These are phyloP conservation scores for Trissolcus brochymenae DNA, from an alignment of 2,888 invertebrate genomes.

Conservation along the genomic window DNA sequence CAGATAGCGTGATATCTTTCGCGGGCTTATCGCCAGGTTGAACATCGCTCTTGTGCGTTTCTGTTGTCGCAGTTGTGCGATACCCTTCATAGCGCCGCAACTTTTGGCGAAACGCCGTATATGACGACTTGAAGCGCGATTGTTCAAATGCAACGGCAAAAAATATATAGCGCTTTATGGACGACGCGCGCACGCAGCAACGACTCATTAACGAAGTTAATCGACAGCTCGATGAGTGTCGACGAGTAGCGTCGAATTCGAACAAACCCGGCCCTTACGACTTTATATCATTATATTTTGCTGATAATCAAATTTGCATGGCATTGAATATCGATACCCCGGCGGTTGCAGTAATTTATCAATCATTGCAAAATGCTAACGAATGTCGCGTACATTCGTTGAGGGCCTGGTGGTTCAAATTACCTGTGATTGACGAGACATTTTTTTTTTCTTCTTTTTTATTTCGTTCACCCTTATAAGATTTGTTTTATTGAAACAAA, in stretches of 20 bases:
- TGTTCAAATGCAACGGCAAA: conserved; percentile 37
- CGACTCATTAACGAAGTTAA: conserved; percentile 73
- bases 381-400: conserved; percentile 32
- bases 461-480: conserved; percentile 12
- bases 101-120: conserved; percentile 2
- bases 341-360: conserved; percentile 65
- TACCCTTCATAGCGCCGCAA: not conserved
- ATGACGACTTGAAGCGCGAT: conserved; percentile 42
- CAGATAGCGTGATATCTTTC: conserved; percentile 14
- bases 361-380: conserved; percentile 63
- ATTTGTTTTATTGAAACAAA: not conserved
- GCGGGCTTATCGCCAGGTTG: conserved; percentile 12
- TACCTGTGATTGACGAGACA: conserved; percentile 26
- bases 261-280: conserved; percentile 49
- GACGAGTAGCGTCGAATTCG: conserved; percentile 61
- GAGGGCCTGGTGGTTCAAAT: conserved; percentile 12
- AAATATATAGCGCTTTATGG: conserved; percentile 59
- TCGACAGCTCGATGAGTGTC: conserved; percentile 71
- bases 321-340: conserved; percentile 71
- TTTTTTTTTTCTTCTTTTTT: not conserved
- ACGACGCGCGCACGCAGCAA: conserved; percentile 61
- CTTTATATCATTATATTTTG: conserved; percentile 70
- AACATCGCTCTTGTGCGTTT: conserved; percentile 5
- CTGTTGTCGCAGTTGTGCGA: not conserved
- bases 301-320: conserved; percentile 72